Percentiles rank a stretch among this genome's conserved stretches.
These are phyloP conservation scores for Orgyia antiqua DNA, from an alignment of 2,888 invertebrate species.

Conservation along the genomic window DNA sequence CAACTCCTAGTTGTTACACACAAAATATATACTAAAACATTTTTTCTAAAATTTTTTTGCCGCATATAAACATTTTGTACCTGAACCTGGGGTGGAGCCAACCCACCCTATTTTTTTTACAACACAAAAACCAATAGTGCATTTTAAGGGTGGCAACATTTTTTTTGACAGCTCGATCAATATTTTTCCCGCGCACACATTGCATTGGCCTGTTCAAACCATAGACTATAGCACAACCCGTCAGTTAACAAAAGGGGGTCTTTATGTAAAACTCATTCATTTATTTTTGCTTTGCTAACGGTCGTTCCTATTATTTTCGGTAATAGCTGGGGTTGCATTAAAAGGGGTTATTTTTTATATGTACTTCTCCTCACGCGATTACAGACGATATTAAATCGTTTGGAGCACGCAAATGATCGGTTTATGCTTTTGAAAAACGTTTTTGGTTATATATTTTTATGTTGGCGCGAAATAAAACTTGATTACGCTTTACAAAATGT, in stretches of 20 bases:
- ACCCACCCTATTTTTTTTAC: slow-evolving; percentile 62
- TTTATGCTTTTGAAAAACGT: slow-evolving; percentile 24
- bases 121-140: slow-evolving; percentile 58
- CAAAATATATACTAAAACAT: slow-evolving; percentile 15
- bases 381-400: slow-evolving; percentile 51
- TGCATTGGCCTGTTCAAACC: slow-evolving; percentile 44
- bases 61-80: slow-evolving; percentile 49
- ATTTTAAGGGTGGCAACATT: slow-evolving; percentile 61
- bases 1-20: not conserved
- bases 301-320: slow-evolving; percentile 66
- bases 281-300: slow-evolving; percentile 66
- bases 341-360: slow-evolving; percentile 51
- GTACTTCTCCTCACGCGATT: slow-evolving; percentile 61
- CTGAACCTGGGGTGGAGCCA: slow-evolving; percentile 60
- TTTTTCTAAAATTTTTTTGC: slow-evolving; percentile 38
- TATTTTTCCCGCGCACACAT: slow-evolving; percentile 60
- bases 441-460: slow-evolving; percentile 15
- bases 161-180: slow-evolving; percentile 59
- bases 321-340: slow-evolving; percentile 50
- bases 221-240: slow-evolving; percentile 33
- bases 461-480: no score
- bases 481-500: no score
- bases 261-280: slow-evolving; percentile 70
- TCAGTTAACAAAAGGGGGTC: slow-evolving; percentile 53
- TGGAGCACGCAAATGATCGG: slow-evolving; percentile 53